Percentiles rank a stretch among this genome's conserved stretches.
Evolutionary conservation across 1,140 invertebrate species (phyloP).

Genomic region (Dufourea novaeangliae): DNA sequence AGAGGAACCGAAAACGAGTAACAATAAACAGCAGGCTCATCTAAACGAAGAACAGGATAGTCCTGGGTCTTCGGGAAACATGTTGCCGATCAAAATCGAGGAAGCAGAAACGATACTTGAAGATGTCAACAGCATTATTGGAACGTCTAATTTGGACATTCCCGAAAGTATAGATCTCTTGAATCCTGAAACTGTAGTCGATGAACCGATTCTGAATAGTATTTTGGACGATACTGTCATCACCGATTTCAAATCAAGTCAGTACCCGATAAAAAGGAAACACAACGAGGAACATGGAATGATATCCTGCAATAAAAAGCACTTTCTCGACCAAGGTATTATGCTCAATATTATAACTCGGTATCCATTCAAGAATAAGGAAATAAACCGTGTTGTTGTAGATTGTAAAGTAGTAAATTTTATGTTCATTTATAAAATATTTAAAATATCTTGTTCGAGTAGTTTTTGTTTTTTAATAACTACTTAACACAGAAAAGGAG

Average conservation of each 20-base stretch:
- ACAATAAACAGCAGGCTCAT: not conserved
- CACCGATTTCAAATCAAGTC: not conserved
- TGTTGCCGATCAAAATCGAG: slow-evolving; percentile 8
- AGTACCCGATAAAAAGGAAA: slow-evolving; percentile 52
- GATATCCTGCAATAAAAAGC: slow-evolving; percentile 43
- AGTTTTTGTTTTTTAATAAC: too few relatives aligned
- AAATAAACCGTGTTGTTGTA: too few relatives aligned
- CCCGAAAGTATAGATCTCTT: not conserved
- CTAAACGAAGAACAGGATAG: not conserved
- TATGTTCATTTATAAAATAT: too few relatives aligned
- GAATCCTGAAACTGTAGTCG: not conserved
- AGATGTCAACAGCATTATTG: not conserved
- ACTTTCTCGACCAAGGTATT: slow-evolving; percentile 60
- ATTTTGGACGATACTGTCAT: slow-evolving; percentile 15
- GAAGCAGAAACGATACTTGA: not conserved
- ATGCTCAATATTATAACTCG: too few relatives aligned
- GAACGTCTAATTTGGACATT: not conserved
- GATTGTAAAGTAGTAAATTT: not conserved
- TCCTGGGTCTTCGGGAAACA: not conserved
- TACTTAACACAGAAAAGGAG: too few relatives aligned
- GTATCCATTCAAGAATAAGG: too few relatives aligned
- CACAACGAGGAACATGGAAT: slow-evolving; percentile 46
- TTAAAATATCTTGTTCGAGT: too few relatives aligned
- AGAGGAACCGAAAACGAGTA: not conserved
- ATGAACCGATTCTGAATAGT: not conserved